Base-by-base conservation (phyloP, 2,113 vertebrate species). In the Pomatostomus ruficeps region DNA sequence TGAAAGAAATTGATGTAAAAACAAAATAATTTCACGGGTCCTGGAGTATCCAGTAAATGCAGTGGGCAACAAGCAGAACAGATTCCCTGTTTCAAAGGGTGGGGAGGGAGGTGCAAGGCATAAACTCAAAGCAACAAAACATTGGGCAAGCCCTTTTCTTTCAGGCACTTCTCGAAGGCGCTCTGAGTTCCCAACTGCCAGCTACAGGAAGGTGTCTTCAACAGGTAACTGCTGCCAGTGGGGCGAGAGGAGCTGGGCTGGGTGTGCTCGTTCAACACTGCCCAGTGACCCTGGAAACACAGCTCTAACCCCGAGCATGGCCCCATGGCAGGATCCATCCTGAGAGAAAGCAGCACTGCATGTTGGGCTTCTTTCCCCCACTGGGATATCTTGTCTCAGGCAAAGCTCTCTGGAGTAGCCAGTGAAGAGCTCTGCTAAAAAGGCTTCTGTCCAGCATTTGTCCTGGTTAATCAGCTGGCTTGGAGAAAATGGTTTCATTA, bases 211-310 rank as follows among this genome's bases (percentile, higher is more conserved):
- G 70, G 20, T 72, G 59, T 31, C 42, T 49, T 18, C 81, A 67
- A 36, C 8, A 92, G 95, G 91, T 96, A 75, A 65, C 20, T 86
- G 57, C 21, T 61, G 49, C 11, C 46, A 23, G 35, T 8, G 3
- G 26, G 38, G 33, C 1, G 2, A 46, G 68, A 38, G 78, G 35
- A 40, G 29, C 46, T 33, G 51, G 59, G 63, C 36, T 65, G 76
- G 43, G 14, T 2, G 9, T 35, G 62, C 49, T 62, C 54, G 42
- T 28, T 71, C 73, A 33, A 0, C 12, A 43, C 46, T 71, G 45
- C 2, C 0, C 12, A 35, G 46, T 4, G 3, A 25, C 38, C 1
- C 0, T 18, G 25, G 38, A 67, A 54, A 36, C 0, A 0, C 51
- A 66, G 52, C 66, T 66, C 28, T 20, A 31, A 88, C 35, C 31